Base-by-base conservation (phyloP, 2,113 vertebrate genomes). In the Corythaixoides concolor region DNA sequence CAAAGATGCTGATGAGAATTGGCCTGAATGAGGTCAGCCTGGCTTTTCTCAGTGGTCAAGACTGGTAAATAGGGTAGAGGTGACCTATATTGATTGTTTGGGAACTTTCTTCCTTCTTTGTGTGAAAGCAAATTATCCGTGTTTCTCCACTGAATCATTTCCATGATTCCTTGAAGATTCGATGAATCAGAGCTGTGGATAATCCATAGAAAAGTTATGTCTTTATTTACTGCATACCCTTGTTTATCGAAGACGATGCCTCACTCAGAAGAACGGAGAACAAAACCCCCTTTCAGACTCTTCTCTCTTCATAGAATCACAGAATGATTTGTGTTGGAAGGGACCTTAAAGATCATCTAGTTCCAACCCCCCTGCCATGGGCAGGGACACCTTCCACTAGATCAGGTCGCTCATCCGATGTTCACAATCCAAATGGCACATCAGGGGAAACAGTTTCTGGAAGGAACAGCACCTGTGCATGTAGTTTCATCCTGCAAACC, bases 181-280 rank as follows among this genome's bases (percentile, higher is more conserved):
- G 37, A n/a, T 76, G 72, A 58, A 37, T 28, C 33, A 43, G 49
- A 77, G 27, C 78, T 78, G 79, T 23, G 55, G 69, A 55, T 39
- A 88, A 73, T 26, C 53, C 58, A 12, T 3, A 20, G 67, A 50
- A 35, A 75, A 75, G 19, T 45, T 3, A 3, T 1, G 12, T n/a
- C 27, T 73, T 43, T 63, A 27, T 80, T 67, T 62, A 37, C 26
- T 32, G 39, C 47, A 2, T 22, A 15, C 11, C 33, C 56, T 70
- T 41, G n/a, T 16, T 45, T 39, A 33, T 35, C 0, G 1, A 81
- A 69, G 66, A 28, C 0, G 3, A 26, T 24, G 62, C 49, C 35
- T 73, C 7, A 17, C 64, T 26, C 59, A 58, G 59, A 58, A 56
- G 39, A 75, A 24, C 1, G 0, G 64, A 64, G 90, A 77, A 90